Percentiles rank a stretch among this genome's conserved stretches.
Conservation (phyloP, 2,888 invertebrate genomes). For the Leptinotarsa tumamoca region DNA sequence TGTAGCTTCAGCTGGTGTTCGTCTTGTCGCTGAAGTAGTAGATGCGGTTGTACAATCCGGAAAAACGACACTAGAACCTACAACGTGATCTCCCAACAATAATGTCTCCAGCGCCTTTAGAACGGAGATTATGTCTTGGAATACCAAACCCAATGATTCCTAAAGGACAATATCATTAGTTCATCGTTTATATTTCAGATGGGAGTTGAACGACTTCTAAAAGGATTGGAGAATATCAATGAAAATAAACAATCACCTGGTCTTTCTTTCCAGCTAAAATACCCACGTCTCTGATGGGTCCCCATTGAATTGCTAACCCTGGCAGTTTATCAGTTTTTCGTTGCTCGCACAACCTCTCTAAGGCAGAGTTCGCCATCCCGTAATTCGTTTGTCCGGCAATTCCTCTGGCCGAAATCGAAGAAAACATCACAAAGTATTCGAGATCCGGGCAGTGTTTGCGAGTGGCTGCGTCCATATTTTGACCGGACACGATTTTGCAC, state of each 20-base stretch:
- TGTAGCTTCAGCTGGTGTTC: slow-evolving; percentile 39
- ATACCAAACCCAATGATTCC: slow-evolving; percentile 67
- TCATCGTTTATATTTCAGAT: not conserved
- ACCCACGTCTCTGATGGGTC: slow-evolving; percentile 50
- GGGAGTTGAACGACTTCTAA: no score
- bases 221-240: not conserved
- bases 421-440: slow-evolving; percentile 52
- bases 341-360: slow-evolving; percentile 52
- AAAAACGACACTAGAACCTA: slow-evolving; percentile 38
- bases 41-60: slow-evolving; percentile 5
- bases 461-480: slow-evolving; percentile 69
- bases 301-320: slow-evolving; percentile 52
- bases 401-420: slow-evolving; percentile 49
- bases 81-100: slow-evolving; percentile 38
- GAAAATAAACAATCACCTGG: slow-evolving; percentile 22
- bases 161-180: not conserved
- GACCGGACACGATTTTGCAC: slow-evolving; percentile 73
- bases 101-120: slow-evolving; percentile 39
- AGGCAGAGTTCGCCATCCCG: slow-evolving; percentile 50
- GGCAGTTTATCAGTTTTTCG: slow-evolving; percentile 48
- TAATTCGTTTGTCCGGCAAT: slow-evolving; percentile 53
- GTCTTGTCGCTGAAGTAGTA: slow-evolving; percentile 56
- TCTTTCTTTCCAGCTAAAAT: slow-evolving; percentile 26
- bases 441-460: slow-evolving; percentile 66
- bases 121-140: slow-evolving; percentile 42